Base-by-base conservation (phyloP, 2,797 vertebrate species). In the Atherinosoma microstoma region DNA sequence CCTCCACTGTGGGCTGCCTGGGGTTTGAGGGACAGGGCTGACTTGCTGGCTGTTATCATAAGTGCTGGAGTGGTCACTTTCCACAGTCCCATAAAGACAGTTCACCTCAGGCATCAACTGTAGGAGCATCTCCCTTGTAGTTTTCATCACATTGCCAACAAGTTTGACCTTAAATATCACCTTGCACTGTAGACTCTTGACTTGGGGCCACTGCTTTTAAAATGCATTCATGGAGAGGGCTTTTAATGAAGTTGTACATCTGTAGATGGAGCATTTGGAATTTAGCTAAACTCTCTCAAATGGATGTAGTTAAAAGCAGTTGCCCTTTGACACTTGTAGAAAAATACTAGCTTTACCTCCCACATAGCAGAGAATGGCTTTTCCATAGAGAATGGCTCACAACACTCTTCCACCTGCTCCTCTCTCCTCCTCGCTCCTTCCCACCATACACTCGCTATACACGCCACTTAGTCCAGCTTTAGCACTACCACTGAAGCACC, bases 301-400 rank as follows among this genome's bases (percentile, higher is more conserved):
- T 90, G 88, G 85, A 90, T 91, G 90, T 47, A 68, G 84, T 85
- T 90, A 65, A 86, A 87, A 75, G 81, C 76, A 83, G 75, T 86
- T 82, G 84, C 64, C 85, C 89, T 84, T 76, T 86, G 79, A 79
- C 79, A 80, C 85, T 42, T 57, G 30, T 30, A 67, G 76, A 75
- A 51, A 71, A 70, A 67, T 63, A 62, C 49, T 61, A 75, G 78
- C 76, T 87, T 79, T 71, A 57, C 53, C 70, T 75, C 69, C 80
- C 84, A 77, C 80, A 64, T 34, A 85, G 81, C 83, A 84, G 78
- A 79, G 89, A 93, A 93, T 92, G 92, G 89, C 92, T 92, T 89
- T 75, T 86, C 75, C 90, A 91, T 90, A 72, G 70, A 89, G 81
- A 92, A 87, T 89, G 86, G 75, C 83, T 91, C 87, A 65, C 68